Percentiles rank a stretch among this genome's conserved stretches.
Conservation (phyloP, 2,888 invertebrate genomes). For the Stenurella melanura region DNA sequence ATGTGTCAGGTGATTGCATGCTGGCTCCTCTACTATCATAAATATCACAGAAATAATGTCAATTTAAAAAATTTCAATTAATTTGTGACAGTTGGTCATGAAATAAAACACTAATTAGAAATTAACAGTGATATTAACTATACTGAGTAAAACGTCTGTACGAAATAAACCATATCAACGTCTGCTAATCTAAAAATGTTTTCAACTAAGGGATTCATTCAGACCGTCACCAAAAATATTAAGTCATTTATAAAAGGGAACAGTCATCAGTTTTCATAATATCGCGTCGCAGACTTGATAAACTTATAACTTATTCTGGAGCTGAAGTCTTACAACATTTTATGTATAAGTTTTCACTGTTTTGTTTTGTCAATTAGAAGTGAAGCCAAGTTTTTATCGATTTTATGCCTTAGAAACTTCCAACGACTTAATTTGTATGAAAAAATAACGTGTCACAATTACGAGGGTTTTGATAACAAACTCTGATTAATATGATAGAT, state of each 20-base stretch:
- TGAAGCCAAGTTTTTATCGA: slow-evolving; percentile 9
- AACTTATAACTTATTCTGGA: slow-evolving; percentile 6
- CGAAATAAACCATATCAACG: background rate
- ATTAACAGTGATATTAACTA: background rate
- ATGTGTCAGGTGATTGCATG: too few relatives aligned
- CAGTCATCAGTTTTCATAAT: slow-evolving; percentile 18
- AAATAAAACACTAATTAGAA: too few relatives aligned
- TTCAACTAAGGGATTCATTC: slow-evolving; percentile 5
- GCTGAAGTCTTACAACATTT: background rate
- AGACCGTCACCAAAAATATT: background rate
- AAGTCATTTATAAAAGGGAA: slow-evolving; percentile 7
- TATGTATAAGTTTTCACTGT: slow-evolving; percentile 9
- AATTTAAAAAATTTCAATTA: too few relatives aligned
- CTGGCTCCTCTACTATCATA: too few relatives aligned
- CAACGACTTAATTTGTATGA: background rate
- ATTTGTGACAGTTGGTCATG: too few relatives aligned
- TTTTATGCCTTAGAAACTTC: slow-evolving; percentile 12
- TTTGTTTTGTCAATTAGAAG: slow-evolving; percentile 10
- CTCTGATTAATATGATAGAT: background rate
- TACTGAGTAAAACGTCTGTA: background rate
- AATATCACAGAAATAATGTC: too few relatives aligned
- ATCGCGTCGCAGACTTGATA: background rate
- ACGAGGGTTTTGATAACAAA: background rate
- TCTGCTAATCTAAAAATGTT: slow-evolving; percentile 19
- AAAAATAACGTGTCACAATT: background rate